These are phyloP conservation scores for Sipha flava DNA, from an alignment of 1,140 invertebrate genomes.

Conservation along the genomic window DNA sequence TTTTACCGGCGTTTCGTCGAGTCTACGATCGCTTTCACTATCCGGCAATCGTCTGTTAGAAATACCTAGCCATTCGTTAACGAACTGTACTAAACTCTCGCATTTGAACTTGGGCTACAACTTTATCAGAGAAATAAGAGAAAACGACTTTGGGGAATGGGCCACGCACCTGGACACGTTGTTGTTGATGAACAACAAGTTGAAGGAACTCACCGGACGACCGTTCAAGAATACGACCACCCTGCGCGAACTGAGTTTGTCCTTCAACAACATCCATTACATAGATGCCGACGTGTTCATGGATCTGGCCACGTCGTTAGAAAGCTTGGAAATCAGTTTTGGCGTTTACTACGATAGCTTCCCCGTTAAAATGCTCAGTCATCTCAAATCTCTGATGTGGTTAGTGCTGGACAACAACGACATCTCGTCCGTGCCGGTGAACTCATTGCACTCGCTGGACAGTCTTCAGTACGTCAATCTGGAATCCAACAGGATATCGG, in stretches of 20 bases:
- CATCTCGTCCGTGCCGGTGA: conserved; percentile 58
- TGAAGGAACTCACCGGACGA: conserved; percentile 61
- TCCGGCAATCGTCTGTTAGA: conserved; percentile 67
- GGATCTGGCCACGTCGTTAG: conserved; percentile 61
- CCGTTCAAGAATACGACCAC: conserved; percentile 61
- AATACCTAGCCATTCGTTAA: conserved; percentile 59
- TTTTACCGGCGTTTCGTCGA: conserved; percentile 50
- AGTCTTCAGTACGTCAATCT: conserved; percentile 75
- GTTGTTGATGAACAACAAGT: conserved; percentile 72
- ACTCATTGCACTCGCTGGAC: conserved; percentile 54
- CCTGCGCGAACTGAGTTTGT: conserved; percentile 75
- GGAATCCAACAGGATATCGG: conserved; percentile 68
- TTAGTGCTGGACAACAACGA: conserved; percentile 82
- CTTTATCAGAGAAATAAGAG: conserved; percentile 62
- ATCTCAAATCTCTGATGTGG: conserved; percentile 66
- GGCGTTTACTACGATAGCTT: conserved; percentile 69
- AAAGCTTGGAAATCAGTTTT: conserved; percentile 76
- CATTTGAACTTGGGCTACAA: conserved; percentile 84
- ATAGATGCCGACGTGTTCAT: conserved; percentile 66
- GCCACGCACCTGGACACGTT: conserved; percentile 61
- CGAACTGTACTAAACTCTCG: conserved; percentile 58
- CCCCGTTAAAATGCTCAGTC: conserved; percentile 60
- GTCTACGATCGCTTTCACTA: conserved; percentile 66
- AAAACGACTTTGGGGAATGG: conserved; percentile 69
- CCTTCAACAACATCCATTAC: conserved; percentile 75